Percentiles rank a stretch among this genome's conserved stretches.
These are phyloP conservation scores for Argyra leucocephala DNA, from an alignment of 2,888 invertebrate species.

Conservation along the genomic window DNA sequence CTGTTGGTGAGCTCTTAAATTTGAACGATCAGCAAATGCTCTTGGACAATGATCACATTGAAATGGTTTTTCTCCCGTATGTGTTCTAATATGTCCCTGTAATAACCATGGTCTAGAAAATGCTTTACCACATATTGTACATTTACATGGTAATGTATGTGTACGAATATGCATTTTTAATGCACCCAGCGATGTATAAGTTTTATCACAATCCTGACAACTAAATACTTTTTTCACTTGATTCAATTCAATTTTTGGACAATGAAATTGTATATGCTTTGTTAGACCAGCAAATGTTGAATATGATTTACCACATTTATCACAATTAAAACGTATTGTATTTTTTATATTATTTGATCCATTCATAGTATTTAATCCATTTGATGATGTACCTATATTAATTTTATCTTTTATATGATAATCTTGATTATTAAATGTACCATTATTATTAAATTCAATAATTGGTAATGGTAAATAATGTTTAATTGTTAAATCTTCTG, in stretches of 20 bases:
- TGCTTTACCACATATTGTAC: conserved; percentile 41
- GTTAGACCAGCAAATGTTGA: conserved; percentile 92
- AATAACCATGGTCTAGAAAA: conserved; percentile 42
- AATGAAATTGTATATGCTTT: conserved; percentile 93
- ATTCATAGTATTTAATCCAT: not conserved
- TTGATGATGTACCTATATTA: conserved; percentile 9
- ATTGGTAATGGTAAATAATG: conserved; percentile 29
- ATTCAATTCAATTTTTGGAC: conserved; percentile 72
- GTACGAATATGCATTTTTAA: conserved; percentile 43
- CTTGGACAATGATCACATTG: conserved; percentile 39
- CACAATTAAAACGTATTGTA: conserved; percentile 69
- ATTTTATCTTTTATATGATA: not conserved
- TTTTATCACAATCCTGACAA: conserved; percentile 40
- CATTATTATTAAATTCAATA: conserved; percentile 19
- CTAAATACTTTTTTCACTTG: conserved; percentile 66
- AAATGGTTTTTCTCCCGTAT: conserved; percentile 42
- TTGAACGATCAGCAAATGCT: conserved; percentile 42
- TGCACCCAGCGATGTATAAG: conserved; percentile 40
- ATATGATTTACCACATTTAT: conserved; percentile 87
- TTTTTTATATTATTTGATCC: conserved; percentile 26
- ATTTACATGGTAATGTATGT: conserved; percentile 41
- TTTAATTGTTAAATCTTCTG: conserved; percentile 40
- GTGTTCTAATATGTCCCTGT: conserved; percentile 41
- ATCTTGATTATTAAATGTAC: not conserved
- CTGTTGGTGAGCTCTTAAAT: conserved; percentile 41